Conservation (phyloP, 1,140 invertebrate genomes). For the Drosophila cardini region DNA sequence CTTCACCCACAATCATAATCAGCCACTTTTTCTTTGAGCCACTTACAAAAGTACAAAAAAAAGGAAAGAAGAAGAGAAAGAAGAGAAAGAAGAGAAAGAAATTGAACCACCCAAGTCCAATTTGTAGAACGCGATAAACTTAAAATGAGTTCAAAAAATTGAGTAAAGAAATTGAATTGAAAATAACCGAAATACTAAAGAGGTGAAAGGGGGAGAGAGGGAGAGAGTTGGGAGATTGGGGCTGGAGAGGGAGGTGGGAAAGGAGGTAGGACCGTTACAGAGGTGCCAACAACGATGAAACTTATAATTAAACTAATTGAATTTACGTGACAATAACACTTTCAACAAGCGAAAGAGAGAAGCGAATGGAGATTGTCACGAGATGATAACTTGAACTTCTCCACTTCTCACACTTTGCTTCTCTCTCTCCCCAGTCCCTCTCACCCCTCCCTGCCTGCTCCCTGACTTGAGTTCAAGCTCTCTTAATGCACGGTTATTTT, state of each 20-base stretch:
- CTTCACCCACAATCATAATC: slow-evolving; percentile 39
- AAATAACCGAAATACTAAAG: slow-evolving; percentile 31
- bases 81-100: too few species aligned
- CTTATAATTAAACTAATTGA: slow-evolving; percentile 81
- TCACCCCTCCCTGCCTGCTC: slow-evolving; percentile 5
- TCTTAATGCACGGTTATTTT: slow-evolving; percentile 79
- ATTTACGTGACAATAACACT: slow-evolving; percentile 83
- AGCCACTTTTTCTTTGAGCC: slow-evolving; percentile 15
- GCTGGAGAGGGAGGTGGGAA: neutral
- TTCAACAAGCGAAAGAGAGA: slow-evolving; percentile 42
- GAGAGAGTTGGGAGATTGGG: too few species aligned
- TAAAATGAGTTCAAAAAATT: slow-evolving; percentile 23
- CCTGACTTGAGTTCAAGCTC: slow-evolving; percentile 35
- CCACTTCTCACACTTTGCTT: neutral
- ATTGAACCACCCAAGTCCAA: slow-evolving; percentile 34
- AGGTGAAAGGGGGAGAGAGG: neutral
- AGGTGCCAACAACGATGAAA: slow-evolving; percentile 79
- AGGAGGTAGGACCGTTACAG: slow-evolving; percentile 37
- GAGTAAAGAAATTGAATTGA: slow-evolving; percentile 38
- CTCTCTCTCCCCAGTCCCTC: slow-evolving; percentile 3
- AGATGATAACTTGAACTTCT: slow-evolving; percentile 61
- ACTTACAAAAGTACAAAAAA: neutral
- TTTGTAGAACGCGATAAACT: slow-evolving; percentile 17
- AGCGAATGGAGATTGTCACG: slow-evolving; percentile 65
- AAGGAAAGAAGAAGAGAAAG: too few species aligned